phyloP scores from a whole-genome alignment of 1,140 invertebrate species.

The Procambarus clarkii region DNA sequence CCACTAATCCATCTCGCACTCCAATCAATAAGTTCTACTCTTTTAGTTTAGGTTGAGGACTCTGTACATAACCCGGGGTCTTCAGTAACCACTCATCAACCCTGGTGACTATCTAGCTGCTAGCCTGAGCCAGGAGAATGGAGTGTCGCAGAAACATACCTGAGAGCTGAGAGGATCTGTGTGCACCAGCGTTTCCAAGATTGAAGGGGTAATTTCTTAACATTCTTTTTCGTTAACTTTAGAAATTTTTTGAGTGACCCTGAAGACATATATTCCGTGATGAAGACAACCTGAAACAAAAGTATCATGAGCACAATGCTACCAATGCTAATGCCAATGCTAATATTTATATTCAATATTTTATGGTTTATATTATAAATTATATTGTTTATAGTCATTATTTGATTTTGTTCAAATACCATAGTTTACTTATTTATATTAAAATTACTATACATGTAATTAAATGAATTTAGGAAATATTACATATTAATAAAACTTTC shows the following conservation, averaged over 20 bases:
- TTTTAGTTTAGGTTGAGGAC: constrained; percentile 67
- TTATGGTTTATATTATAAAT: too few relatives aligned
- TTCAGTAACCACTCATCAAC: constrained; percentile 16
- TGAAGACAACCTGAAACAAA: constrained; percentile 90
- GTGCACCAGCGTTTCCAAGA: constrained; percentile 99
- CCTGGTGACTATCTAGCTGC: constrained; percentile 16
- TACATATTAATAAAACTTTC: too few relatives aligned
- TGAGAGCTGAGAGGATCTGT: constrained; percentile 98
- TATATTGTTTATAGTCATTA: too few relatives aligned
- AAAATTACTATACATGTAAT: too few relatives aligned
- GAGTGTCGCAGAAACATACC: constrained; percentile 78
- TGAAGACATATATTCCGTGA: constrained; percentile 99
- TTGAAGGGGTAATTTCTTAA: constrained; percentile 92
- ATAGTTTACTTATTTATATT: too few relatives aligned
- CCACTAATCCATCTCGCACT: constrained; percentile 32
- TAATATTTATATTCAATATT: too few relatives aligned
- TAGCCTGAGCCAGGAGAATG: constrained; percentile 16
- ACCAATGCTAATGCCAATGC: too few relatives aligned
- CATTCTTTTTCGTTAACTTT: constrained; percentile 97
- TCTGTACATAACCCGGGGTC: constrained; percentile 36
- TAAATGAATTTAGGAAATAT: too few relatives aligned
- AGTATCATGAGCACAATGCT: neutral
- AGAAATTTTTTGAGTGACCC: constrained; percentile 99
- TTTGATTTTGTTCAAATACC: too few relatives aligned
- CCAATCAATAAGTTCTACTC: constrained; percentile 68